These are phyloP conservation scores for Mastacembelus armatus DNA, from an alignment of 2,797 vertebrate species.

Conservation along the genomic window DNA sequence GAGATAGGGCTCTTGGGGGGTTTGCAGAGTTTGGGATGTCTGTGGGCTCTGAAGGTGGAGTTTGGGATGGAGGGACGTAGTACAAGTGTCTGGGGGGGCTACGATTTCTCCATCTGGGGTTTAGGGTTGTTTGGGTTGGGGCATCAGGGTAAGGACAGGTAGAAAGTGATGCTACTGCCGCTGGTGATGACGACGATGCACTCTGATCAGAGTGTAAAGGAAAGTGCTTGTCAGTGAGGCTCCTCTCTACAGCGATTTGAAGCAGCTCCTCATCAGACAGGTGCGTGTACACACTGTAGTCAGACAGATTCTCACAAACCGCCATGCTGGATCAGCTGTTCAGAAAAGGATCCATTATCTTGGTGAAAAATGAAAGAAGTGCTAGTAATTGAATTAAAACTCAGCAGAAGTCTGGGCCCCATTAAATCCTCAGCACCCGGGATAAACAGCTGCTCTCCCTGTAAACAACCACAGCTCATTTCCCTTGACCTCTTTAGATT, in stretches of 20 bases:
- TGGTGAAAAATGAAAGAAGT: not conserved
- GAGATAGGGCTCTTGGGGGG: not conserved
- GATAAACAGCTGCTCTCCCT: not conserved
- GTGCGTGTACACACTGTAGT: conserved; percentile 86
- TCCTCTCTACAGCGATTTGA: conserved; percentile 88
- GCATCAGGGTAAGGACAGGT: not conserved
- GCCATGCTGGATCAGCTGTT: conserved; percentile 58
- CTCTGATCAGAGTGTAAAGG: not conserved
- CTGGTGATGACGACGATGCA: not conserved
- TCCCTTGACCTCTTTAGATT: conserved; percentile 1
- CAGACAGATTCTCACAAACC: conserved; percentile 67
- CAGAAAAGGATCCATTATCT: not conserved
- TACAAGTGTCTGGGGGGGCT: not conserved
- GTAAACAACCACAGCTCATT: conserved; percentile 3
- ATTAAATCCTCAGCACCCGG: not conserved
- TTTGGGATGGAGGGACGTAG: not conserved
- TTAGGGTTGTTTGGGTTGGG: not conserved
- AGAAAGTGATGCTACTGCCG: not conserved
- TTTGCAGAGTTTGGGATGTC: not conserved
- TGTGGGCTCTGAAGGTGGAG: not conserved
- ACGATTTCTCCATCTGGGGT: not conserved
- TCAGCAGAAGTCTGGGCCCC: not conserved
- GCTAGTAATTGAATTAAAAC: not conserved
- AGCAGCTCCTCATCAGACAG: conserved; percentile 88
- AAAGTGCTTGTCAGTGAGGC: conserved; percentile 69